Conservation (phyloP, 2,113 vertebrate species). For the Phocoena phocoena region DNA sequence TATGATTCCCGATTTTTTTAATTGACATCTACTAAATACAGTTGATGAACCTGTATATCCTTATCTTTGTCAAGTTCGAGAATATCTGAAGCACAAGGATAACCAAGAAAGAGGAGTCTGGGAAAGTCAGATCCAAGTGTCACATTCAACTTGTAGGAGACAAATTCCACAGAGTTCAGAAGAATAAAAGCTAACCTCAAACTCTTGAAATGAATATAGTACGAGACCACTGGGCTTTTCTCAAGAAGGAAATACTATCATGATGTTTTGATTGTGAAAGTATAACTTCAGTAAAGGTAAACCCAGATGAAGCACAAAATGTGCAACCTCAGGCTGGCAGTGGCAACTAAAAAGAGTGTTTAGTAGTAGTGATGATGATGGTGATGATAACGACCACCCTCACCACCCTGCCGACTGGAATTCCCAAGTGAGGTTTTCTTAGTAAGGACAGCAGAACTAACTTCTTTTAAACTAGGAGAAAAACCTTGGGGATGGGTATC, state of each 20-base stretch:
- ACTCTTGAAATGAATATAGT: background rate
- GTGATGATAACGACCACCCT: background rate
- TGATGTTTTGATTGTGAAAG: background rate
- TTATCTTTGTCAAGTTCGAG: background rate
- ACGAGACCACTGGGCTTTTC: background rate
- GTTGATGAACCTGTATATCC: background rate
- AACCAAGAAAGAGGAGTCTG: background rate
- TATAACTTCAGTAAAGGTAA: background rate
- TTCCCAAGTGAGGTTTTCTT: background rate
- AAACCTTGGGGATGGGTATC: background rate
- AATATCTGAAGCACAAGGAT: background rate
- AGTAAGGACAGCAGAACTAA: background rate
- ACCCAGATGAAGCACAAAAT: background rate
- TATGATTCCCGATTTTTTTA: background rate
- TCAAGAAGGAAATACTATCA: background rate
- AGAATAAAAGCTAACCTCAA: background rate
- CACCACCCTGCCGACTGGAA: background rate
- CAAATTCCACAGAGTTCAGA: background rate
- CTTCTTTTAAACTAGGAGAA: background rate
- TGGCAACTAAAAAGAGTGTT: background rate
- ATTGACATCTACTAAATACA: background rate
- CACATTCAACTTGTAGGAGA: background rate
- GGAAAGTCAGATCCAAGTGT: background rate
- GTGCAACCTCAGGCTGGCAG: background rate
- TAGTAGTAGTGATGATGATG: background rate